Evolutionary conservation across 2,113 vertebrate genomes (phyloP), one percentile per base, ranked within the genome.

Genomic region (Elephantulus edwardii): DNA sequence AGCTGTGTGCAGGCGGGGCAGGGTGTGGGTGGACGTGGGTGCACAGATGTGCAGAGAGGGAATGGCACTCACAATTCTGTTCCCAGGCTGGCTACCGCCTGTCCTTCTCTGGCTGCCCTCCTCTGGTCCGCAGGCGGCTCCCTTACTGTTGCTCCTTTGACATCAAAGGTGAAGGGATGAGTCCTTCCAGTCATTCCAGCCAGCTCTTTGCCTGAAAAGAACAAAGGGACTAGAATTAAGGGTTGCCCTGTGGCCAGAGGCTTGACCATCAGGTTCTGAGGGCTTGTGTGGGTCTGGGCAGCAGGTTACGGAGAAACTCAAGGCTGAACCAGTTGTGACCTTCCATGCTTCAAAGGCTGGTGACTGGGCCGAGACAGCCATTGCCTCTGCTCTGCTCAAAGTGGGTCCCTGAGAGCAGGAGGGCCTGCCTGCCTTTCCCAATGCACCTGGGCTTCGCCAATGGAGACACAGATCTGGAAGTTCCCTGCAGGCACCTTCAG

Each of bases 11-110:
- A 14, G 28, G 28, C 13, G 2, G n/a, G 8, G 26, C 0, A 14
- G 28, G 28, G 17, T 3, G n/a, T 11, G 70, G 35, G 33, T 33
- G 1, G 33, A 14, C n/a, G n/a, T 76, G 72, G 62, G 58, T 3
- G 0, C 72, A 0, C 0, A 3, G 30, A 26, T 30, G 35, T 35
- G 0, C 2, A 2, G 17, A 8, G 82, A 8, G 6, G 5, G 20
- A 5, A 74, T 22, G 8, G 11, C 13, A 48, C 92, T 90, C 81
- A 92, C 83, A 19, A 72, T 4, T 92, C 52, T 58, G 52, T 54
- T 38, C 28, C 44, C 35, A 30, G 56, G 42, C 11, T 24, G 28
- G 40, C 40, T 12, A 14, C 26, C 1, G 4, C 48, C 40, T 26
- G 44, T 30, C 40, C 40, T 81, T 46, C 56, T 54, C n/a, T 13